Percentiles rank a stretch among this genome's conserved stretches.
phyloP scores from a whole-genome alignment of 2,113 vertebrate genomes.

The Sinocyclocheilus grahami region DNA sequence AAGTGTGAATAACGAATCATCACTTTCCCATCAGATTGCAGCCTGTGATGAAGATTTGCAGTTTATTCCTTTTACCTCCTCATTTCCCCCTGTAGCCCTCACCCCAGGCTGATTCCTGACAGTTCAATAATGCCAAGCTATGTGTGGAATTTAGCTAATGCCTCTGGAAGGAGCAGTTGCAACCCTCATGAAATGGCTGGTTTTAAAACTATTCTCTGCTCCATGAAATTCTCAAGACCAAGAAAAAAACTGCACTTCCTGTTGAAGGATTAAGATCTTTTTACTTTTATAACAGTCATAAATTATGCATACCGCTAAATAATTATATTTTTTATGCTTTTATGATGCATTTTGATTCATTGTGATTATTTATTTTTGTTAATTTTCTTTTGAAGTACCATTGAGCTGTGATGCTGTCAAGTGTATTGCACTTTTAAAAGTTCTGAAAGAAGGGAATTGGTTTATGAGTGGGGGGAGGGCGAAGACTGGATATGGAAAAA shows the following conservation, averaged over 20 bases:
- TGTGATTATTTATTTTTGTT: not conserved
- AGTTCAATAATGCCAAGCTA: constrained; percentile 80
- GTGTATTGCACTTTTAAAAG: not conserved
- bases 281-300: too few relatives aligned
- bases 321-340: too few relatives aligned
- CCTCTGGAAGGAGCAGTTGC: constrained; percentile 62
- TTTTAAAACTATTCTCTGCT: constrained; percentile 41
- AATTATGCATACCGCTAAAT: not conserved
- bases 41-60: constrained; percentile 60
- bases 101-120: constrained; percentile 75
- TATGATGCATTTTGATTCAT: not conserved
- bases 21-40: constrained; percentile 49
- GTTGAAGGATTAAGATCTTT: too few relatives aligned
- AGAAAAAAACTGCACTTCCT: not conserved
- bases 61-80: constrained; percentile 64
- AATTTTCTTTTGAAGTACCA: not conserved
- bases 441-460: too few relatives aligned
- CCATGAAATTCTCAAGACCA: constrained; percentile 8
- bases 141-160: constrained; percentile 79
- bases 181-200: constrained; percentile 56
- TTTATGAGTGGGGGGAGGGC: not conserved
- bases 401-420: not conserved
- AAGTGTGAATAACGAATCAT: constrained; percentile 73
- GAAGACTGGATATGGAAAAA: not conserved
- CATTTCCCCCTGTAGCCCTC: constrained; percentile 60